Evolutionary conservation across 2,113 vertebrate species (phyloP).

Genomic region (Onychostruthus taczanowskii): DNA sequence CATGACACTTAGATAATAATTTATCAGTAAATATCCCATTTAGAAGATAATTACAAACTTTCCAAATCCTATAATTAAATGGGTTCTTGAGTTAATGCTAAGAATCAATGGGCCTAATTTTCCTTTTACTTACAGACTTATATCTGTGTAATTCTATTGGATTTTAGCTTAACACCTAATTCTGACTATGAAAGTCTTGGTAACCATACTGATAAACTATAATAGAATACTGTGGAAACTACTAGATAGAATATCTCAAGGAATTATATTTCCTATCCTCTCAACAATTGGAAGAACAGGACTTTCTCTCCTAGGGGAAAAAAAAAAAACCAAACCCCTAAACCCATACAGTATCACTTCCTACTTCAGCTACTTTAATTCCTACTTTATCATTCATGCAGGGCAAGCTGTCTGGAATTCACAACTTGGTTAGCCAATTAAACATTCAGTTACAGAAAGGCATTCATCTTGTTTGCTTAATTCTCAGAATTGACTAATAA

Average conservation of each 20-base stretch:
- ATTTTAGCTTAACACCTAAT: not conserved
- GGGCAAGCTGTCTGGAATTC: not conserved
- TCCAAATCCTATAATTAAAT: not conserved
- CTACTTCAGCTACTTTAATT: not conserved
- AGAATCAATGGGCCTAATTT: not conserved
- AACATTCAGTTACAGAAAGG: not conserved
- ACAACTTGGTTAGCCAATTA: not conserved
- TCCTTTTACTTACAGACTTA: not conserved
- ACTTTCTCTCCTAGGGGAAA: not conserved
- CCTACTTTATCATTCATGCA: not conserved
- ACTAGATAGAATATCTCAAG: not conserved
- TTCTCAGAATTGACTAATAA: not conserved
- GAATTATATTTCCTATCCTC: not conserved
- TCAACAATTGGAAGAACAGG: not conserved
- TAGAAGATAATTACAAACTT: not conserved
- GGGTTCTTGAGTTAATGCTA: not conserved
- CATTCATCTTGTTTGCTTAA: not conserved
- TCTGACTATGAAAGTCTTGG: not conserved
- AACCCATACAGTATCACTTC: not conserved
- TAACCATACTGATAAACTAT: not conserved
- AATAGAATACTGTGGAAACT: not conserved
- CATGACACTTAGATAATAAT: not conserved
- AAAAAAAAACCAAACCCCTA: not conserved
- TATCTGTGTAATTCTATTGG: not conserved
- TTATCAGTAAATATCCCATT: constrained; percentile 8